Evolutionary conservation across 1,140 invertebrate species (phyloP), one percentile per base, ranked within the genome.

Genomic region (Ips nitidus): DNA sequence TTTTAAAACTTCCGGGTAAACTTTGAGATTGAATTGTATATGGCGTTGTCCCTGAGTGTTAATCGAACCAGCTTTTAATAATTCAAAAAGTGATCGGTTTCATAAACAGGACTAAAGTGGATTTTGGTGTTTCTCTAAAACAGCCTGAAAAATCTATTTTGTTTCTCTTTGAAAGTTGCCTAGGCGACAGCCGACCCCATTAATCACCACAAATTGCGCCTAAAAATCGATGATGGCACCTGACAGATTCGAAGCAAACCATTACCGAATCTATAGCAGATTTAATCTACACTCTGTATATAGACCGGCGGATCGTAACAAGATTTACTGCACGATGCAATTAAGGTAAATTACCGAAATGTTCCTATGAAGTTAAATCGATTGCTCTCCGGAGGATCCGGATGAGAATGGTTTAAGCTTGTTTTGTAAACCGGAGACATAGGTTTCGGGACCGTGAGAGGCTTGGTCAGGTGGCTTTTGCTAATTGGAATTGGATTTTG

Each of bases 151-250:
- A 22, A 22, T 22, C 22, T 22, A 22, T 22, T 22, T 22, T 22
- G 22, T 22, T 22, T 22, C 22, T 22, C 22, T 22, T 22, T 22
- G 22, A 22, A 22, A 22, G 22, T 22, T 22, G 22, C 22, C 6
- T 8, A 47, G 47, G 42, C 56, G 69, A 69, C 55, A 66, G 50
- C 70, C 38, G 47, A 61, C 47, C 47, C 22, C 59, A 73, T 73
- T 71, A 73, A 73, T 73, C 72, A 73, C 43, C 65, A 71, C 64
- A 65, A 69, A 69, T 71, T 71, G 60, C 22, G 22, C 52, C 62
- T 61, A 45, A 66, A 71, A 73, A 71, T 73, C 69, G 55, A 73
- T 73, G 71, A 22, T 22, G 22, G 22, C 22, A 22, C 22, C 22
- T 22, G 22, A 22, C 22, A 22, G 22, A 22, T 22, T 22, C 22